Conservation (phyloP, 2,797 vertebrate species). For the Pterois miles region DNA sequence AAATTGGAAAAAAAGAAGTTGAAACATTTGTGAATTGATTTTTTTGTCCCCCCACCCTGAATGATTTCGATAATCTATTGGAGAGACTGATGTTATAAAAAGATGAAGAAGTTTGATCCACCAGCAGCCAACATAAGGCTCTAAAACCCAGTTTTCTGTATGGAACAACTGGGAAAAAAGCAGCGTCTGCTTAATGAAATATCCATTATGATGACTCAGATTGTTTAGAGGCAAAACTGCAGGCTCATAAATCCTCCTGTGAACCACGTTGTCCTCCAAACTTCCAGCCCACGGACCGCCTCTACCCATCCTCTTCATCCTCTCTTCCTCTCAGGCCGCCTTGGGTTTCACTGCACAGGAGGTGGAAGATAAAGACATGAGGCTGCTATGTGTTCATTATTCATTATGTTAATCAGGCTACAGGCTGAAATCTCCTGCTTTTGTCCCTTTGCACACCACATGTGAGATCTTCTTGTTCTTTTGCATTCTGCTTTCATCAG, state of each 20-base stretch:
- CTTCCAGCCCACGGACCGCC: not conserved
- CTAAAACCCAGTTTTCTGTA: not conserved
- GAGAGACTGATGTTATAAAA: not conserved
- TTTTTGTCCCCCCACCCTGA: no score
- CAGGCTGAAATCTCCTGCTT: constrained; percentile 8
- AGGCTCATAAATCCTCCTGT: constrained; percentile 13
- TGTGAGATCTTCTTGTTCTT: not conserved
- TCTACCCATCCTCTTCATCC: not conserved
- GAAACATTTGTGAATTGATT: no score
- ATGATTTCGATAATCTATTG: not conserved
- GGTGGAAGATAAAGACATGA: not conserved
- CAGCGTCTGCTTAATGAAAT: not conserved
- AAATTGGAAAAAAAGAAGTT: no score
- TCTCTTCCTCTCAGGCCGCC: not conserved
- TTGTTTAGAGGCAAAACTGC: constrained; percentile 14
- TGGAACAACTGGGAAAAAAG: not conserved
- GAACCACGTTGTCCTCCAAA: not conserved
- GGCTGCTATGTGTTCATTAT: constrained; percentile 38
- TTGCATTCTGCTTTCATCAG: constrained; percentile 1
- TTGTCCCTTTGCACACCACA: not conserved
- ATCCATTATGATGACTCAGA: not conserved
- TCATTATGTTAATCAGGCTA: constrained; percentile 39
- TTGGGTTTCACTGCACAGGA: constrained; percentile 27
- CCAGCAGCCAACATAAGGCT: not conserved
- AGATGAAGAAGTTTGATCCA: not conserved